A percentile compares a stretch with the other conserved stretches of the same genome.
Evolutionary conservation across 2,113 vertebrate species (phyloP).

Genomic region (Martes martes): DNA sequence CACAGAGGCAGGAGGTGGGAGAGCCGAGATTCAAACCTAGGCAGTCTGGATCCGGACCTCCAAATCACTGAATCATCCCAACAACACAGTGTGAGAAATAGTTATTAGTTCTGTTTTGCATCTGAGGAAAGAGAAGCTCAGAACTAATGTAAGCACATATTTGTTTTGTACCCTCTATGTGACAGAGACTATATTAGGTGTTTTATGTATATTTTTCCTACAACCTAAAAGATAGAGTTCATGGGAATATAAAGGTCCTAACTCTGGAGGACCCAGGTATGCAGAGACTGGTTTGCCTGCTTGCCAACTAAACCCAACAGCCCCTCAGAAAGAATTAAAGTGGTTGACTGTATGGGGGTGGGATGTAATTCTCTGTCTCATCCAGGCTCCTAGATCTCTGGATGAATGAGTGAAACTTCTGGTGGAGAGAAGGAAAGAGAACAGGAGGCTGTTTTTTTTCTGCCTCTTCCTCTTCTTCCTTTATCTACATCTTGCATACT

Average conservation of each 20-base stretch:
- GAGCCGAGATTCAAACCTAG: slow-evolving; percentile 1
- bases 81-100: neutral
- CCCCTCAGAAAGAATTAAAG: neutral
- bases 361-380: neutral
- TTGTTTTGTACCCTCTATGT: neutral
- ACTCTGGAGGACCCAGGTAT: neutral
- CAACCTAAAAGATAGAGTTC: slow-evolving; percentile 12
- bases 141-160: slow-evolving; percentile 19
- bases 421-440: neutral
- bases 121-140: neutral
- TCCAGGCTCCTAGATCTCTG: neutral
- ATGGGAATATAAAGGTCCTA: slow-evolving; percentile 1
- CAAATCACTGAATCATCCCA: neutral
- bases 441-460: neutral
- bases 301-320: neutral
- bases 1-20: neutral
- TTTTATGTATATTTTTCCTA: neutral
- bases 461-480: neutral
- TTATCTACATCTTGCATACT: neutral
- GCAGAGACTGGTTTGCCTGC: neutral
- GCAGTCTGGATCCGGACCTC: neutral
- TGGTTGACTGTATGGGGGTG: neutral
- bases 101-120: slow-evolving; percentile 19
- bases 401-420: slow-evolving; percentile 19
- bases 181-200: neutral